Evolutionary conservation across 2,797 vertebrate species (phyloP).

Genomic region (Rhynchotus rufescens): DNA sequence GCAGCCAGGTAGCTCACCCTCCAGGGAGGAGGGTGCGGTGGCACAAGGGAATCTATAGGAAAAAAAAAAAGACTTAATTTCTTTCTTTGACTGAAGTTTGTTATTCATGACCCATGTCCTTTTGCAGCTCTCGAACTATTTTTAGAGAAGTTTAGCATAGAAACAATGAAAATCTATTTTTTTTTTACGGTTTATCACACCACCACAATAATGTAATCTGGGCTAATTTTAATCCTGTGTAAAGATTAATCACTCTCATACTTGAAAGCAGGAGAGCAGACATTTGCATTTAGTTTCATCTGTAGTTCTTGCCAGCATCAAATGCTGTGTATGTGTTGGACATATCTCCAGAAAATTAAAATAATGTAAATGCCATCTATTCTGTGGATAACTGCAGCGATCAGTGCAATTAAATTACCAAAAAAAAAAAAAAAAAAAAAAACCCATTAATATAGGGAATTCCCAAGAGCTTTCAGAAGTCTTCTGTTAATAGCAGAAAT

Average conservation of each 20-base stretch:
- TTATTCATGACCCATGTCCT: not conserved
- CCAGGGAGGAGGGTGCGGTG: not conserved
- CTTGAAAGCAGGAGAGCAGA: not conserved
- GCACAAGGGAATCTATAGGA: not conserved
- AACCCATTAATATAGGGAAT: not conserved
- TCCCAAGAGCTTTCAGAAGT: not conserved
- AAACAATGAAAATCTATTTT: not conserved
- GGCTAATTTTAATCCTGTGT: not conserved
- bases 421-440: not conserved
- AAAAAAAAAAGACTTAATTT: not conserved
- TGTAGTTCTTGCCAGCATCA: not conserved
- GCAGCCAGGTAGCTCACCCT: not conserved
- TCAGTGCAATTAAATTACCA: not conserved
- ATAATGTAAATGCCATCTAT: not conserved
- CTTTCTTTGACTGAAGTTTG: not conserved
- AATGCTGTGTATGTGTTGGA: not conserved
- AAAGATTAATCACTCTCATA: not conserved
- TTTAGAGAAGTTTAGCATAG: not conserved
- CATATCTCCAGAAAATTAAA: not conserved
- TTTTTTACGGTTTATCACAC: not conserved
- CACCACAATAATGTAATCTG: not conserved
- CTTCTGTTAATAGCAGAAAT: not conserved
- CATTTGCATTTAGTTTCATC: not conserved
- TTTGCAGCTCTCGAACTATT: not conserved
- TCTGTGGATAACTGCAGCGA: not conserved